Evolutionary conservation across 1,140 invertebrate genomes (phyloP).

Genomic region (Lanistes nyassanus): DNA sequence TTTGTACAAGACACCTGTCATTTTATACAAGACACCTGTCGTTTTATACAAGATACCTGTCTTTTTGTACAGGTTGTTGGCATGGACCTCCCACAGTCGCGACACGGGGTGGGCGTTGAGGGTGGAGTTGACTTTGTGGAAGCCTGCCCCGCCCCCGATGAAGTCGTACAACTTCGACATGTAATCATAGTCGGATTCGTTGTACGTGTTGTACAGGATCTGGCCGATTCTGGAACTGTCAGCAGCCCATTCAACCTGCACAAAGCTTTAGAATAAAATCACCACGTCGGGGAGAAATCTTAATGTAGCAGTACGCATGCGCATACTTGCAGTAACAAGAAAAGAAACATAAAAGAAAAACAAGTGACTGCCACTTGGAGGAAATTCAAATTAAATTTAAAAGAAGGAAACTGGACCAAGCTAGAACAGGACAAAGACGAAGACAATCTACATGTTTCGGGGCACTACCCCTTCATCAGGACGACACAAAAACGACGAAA

Average conservation of each 20-base stretch:
- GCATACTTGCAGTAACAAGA: neutral
- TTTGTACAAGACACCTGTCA: too few species aligned
- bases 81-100: slow-evolving; percentile 38
- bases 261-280: neutral
- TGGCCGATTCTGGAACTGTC: slow-evolving; percentile 35
- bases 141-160: slow-evolving; percentile 38
- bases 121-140: slow-evolving; percentile 53
- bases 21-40: too few species aligned
- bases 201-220: slow-evolving; percentile 52
- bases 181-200: slow-evolving; percentile 53
- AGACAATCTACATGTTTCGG: too few species aligned
- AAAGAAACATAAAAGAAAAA: too few species aligned
- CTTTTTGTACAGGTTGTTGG: slow-evolving; percentile 38
- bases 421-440: too few species aligned
- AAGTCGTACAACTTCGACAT: slow-evolving; percentile 51
- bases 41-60: slow-evolving; percentile 33
- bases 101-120: slow-evolving; percentile 48
- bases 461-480: too few species aligned
- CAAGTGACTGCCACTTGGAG: too few species aligned
- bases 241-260: slow-evolving; percentile 51
- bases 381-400: too few species aligned
- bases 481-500: too few species aligned
- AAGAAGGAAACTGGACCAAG: too few species aligned
- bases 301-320: neutral
- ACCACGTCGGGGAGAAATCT: neutral